Conservation (phyloP, 1,140 invertebrate species). For the Panagrolaimus sp. region DNA sequence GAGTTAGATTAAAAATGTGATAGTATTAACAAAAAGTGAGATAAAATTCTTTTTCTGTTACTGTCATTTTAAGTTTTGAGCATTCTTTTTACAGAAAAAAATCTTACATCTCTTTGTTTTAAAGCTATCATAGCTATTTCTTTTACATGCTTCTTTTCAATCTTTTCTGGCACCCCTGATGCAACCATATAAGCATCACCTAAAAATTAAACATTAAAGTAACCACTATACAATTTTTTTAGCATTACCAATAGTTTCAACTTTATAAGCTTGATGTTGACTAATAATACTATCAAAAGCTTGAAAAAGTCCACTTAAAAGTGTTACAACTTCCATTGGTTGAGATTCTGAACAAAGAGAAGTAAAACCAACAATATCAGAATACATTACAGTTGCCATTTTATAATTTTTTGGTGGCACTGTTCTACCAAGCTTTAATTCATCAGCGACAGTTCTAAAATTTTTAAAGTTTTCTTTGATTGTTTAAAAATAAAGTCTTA, state of each 20-base stretch:
- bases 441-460: slow-evolving; percentile 43
- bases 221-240: not conserved
- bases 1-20: no score
- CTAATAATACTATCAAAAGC: slow-evolving; percentile 38
- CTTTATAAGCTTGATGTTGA: slow-evolving; percentile 43
- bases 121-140: slow-evolving; percentile 43
- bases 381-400: slow-evolving; percentile 48
- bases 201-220: slow-evolving; percentile 5
- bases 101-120: slow-evolving; percentile 40
- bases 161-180: slow-evolving; percentile 40
- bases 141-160: slow-evolving; percentile 35
- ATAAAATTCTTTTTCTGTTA: no score
- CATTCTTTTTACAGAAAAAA: not conserved
- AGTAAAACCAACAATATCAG: slow-evolving; percentile 45
- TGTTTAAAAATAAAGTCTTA: not conserved
- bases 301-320: slow-evolving; percentile 48
- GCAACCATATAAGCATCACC: slow-evolving; percentile 46
- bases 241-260: slow-evolving; percentile 39
- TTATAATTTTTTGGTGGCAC: slow-evolving; percentile 47
- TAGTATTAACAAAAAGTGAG: no score
- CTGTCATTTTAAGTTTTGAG: no score
- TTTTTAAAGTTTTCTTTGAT: no score
- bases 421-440: slow-evolving; percentile 34
- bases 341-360: slow-evolving; percentile 44
- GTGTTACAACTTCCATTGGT: slow-evolving; percentile 44